Percentiles rank a stretch among this genome's conserved stretches.
Conservation (phyloP, 2,113 vertebrate genomes). For the Pedetes capensis region DNA sequence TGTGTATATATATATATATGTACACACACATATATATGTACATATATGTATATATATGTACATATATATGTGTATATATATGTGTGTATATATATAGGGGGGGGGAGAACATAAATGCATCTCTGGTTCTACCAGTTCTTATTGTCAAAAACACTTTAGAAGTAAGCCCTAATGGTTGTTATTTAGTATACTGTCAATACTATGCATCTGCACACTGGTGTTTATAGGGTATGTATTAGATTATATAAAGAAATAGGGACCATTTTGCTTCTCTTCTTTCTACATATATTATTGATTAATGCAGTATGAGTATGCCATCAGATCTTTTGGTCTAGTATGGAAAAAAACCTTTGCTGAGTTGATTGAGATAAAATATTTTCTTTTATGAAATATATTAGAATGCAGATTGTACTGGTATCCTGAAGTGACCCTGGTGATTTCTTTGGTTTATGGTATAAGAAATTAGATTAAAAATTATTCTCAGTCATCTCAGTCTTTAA, state of each 20-base stretch:
- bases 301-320: background rate
- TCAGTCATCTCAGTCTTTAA: background rate
- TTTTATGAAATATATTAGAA: slow-evolving; percentile 35
- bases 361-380: slow-evolving; percentile 45
- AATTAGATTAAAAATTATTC: slow-evolving; percentile 17
- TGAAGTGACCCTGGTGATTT: slow-evolving; percentile 40
- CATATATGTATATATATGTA: too few species aligned
- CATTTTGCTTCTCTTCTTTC: slow-evolving; percentile 36
- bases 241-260: slow-evolving; percentile 26
- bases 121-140: slow-evolving; percentile 68
- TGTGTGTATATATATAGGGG: too few species aligned
- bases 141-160: slow-evolving; percentile 50
- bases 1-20: too few species aligned
- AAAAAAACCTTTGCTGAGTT: background rate
- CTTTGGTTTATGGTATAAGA: background rate
- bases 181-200: slow-evolving; percentile 10
- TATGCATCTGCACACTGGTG: background rate
- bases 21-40: too few species aligned
- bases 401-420: slow-evolving; percentile 27
- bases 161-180: slow-evolving; percentile 51
- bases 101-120: background rate
- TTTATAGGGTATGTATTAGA: slow-evolving; percentile 37
- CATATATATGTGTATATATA: too few species aligned
- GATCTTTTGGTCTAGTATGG: background rate
- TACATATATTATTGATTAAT: background rate